Evolutionary conservation across 2,797 vertebrate genomes (phyloP).

Genomic region (Kryptopterus vitreolus): DNA sequence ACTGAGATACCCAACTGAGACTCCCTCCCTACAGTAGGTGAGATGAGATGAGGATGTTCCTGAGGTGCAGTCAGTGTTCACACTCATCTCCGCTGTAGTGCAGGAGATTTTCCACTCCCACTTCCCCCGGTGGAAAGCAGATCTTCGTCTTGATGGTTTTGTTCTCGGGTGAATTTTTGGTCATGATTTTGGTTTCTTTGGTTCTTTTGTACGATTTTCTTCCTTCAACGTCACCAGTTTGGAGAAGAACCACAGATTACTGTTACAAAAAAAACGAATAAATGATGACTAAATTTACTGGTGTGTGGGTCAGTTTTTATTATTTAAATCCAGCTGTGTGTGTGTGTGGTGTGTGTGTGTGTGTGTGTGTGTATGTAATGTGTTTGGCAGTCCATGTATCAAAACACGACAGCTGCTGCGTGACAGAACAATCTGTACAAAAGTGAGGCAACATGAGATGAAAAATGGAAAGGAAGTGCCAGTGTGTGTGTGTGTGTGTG

Average conservation of each 20-base stretch:
- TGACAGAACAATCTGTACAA: constrained; percentile 55
- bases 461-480: constrained; percentile 42
- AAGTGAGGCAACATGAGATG: constrained; percentile 43
- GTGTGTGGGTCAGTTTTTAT: not conserved
- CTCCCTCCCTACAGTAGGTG: too few relatives aligned
- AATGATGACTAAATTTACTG: not conserved
- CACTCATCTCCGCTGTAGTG: too few relatives aligned
- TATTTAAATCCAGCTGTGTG: not conserved
- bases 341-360: constrained; percentile 6
- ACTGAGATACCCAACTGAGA: too few relatives aligned
- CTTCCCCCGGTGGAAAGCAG: too few relatives aligned
- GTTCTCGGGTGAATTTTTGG: too few relatives aligned
- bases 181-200: not conserved
- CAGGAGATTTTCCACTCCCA: too few relatives aligned
- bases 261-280: not conserved
- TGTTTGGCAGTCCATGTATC: constrained; percentile 46
- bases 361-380: constrained; percentile 34
- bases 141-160: too few relatives aligned
- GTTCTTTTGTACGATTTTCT: too few relatives aligned
- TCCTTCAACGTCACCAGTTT: too few relatives aligned
- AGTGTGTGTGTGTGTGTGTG: constrained; percentile 22
- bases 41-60: too few relatives aligned
- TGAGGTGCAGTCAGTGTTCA: too few relatives aligned
- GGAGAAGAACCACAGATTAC: not conserved
- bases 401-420: constrained; percentile 51